Percentiles rank a stretch among this genome's conserved stretches.
Conservation (phyloP, 2,797 vertebrate genomes). For the Limosa lapponica region DNA sequence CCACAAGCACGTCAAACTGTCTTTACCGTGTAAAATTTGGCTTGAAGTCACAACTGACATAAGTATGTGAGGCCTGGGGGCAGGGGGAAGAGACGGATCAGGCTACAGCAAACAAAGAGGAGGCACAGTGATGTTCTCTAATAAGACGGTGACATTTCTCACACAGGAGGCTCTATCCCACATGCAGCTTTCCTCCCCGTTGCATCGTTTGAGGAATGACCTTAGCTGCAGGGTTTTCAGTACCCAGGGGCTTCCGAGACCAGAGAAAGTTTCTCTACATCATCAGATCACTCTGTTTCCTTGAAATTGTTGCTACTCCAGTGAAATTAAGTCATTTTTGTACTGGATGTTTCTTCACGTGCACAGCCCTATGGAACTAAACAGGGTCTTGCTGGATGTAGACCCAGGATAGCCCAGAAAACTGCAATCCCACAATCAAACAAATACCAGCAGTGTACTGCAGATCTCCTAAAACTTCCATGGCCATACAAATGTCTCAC, state of each 20-base stretch:
- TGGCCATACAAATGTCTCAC: background rate
- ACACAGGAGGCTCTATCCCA: background rate
- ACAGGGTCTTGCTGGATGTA: background rate
- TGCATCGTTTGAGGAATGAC: background rate
- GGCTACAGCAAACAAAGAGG: background rate
- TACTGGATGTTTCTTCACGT: background rate
- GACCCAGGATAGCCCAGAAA: background rate
- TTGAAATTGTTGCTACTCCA: background rate
- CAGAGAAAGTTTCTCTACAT: background rate
- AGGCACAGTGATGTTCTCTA: background rate
- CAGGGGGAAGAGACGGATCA: background rate
- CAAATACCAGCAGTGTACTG: background rate
- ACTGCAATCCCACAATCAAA: background rate
- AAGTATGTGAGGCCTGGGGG: conserved; percentile 14
- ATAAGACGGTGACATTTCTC: background rate
- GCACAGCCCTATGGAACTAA: background rate
- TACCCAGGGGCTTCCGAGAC: background rate
- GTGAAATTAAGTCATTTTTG: background rate
- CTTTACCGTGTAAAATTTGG: background rate
- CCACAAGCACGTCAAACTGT: background rate
- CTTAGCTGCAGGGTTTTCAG: background rate
- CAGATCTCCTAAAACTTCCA: background rate
- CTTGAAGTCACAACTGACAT: conserved; percentile 42
- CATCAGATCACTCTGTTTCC: background rate
- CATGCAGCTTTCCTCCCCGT: accelerated